Evolutionary conservation across 1,140 invertebrate species (phyloP).

Genomic region (Oryzaephilus surinamensis): DNA sequence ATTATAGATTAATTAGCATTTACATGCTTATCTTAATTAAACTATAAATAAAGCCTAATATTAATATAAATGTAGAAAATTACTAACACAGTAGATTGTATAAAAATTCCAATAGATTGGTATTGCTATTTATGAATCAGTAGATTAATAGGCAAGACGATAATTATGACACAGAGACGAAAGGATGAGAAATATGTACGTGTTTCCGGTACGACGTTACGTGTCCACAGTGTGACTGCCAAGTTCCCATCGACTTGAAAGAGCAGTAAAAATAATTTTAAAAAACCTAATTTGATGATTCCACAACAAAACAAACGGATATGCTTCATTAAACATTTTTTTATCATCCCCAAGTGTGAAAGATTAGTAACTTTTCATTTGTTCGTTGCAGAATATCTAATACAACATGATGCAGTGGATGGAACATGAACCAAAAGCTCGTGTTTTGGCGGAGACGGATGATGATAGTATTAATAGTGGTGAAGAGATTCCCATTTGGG

Average conservation of each 20-base stretch:
- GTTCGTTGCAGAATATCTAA: conserved; percentile 12
- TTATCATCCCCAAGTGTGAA: background rate
- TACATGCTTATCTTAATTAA: too few species aligned
- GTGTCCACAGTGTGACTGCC: conserved; percentile 3
- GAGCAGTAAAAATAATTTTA: background rate
- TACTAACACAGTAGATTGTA: too few species aligned
- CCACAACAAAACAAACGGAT: background rate
- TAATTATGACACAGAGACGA: too few species aligned
- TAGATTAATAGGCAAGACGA: too few species aligned
- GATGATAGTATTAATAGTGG: conserved; percentile 32
- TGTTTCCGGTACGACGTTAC: conserved; percentile 16
- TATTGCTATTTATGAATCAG: too few species aligned
- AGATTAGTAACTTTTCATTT: background rate
- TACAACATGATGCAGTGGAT: conserved; percentile 30
- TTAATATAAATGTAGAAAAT: too few species aligned
- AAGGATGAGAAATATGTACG: too few species aligned
- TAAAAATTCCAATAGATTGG: too few species aligned
- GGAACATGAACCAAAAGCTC: conserved; percentile 17
- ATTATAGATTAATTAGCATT: too few species aligned
- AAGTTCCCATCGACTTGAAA: conserved; percentile 12
- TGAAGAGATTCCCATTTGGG: conserved; percentile 67
- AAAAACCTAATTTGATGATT: background rate
- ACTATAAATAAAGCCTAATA: too few species aligned
- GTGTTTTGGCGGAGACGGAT: conserved; percentile 19
- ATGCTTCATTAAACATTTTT: conserved; percentile 5